These are phyloP conservation scores for Itoplectis maculator DNA, from an alignment of 2,888 invertebrate genomes.

Conservation along the genomic window DNA sequence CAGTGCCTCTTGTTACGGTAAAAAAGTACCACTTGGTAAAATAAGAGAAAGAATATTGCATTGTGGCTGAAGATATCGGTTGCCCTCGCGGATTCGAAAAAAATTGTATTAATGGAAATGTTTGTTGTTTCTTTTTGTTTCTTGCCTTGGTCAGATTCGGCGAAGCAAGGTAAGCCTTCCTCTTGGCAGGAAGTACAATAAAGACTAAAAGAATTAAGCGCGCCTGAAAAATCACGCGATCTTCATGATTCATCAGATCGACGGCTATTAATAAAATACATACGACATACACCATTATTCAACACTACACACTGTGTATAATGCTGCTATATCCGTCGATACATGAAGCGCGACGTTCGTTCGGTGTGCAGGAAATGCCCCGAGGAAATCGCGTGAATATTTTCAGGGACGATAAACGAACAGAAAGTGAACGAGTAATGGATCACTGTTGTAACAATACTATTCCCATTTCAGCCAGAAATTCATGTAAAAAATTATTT, in stretches of 20 bases:
- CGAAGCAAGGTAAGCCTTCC: slow-evolving; percentile 81
- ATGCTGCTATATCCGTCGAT: slow-evolving; percentile 31
- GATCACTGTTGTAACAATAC: slow-evolving; percentile 40
- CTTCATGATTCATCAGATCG: slow-evolving; percentile 60
- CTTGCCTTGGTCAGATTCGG: slow-evolving; percentile 80
- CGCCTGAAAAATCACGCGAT: slow-evolving; percentile 37
- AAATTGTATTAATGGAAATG: slow-evolving; percentile 74
- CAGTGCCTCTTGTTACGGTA: not conserved
- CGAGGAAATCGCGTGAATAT: slow-evolving; percentile 29
- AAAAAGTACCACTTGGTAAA: not conserved
- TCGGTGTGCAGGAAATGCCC: slow-evolving; percentile 6
- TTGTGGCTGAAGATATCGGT: slow-evolving; percentile 25
- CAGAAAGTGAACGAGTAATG: slow-evolving; percentile 16
- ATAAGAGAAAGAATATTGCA: slow-evolving; percentile 4
- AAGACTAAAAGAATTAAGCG: slow-evolving; percentile 46
- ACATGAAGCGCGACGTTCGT: slow-evolving; percentile 11
- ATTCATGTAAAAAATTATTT: slow-evolving; percentile 45
- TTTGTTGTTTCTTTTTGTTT: slow-evolving; percentile 75
- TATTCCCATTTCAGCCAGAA: slow-evolving; percentile 55
- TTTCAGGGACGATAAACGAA: slow-evolving; percentile 47
- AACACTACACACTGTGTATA: slow-evolving; percentile 48
- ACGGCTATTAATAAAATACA: slow-evolving; percentile 53
- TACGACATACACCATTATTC: slow-evolving; percentile 39
- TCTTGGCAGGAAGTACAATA: slow-evolving; percentile 56
- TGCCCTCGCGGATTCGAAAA: not conserved